Evolutionary conservation across 2,797 vertebrate genomes (phyloP).

Genomic region (Diplodus puntazzo): DNA sequence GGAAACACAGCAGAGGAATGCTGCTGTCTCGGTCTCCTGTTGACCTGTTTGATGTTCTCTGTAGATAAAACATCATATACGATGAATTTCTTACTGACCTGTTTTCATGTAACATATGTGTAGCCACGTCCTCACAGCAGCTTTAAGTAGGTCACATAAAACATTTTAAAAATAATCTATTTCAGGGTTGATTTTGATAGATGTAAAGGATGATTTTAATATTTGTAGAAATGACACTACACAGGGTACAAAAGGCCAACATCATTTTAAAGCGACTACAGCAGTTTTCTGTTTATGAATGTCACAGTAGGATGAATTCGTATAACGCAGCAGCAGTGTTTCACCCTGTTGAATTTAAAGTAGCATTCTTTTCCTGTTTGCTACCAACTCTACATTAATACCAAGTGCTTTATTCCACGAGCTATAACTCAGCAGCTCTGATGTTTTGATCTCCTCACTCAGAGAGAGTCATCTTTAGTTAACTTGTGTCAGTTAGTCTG

Average conservation of each 20-base stretch:
- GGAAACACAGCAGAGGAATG: constrained; percentile 26
- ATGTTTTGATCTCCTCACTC: constrained; percentile 4
- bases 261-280: neutral
- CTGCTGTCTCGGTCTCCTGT: constrained; percentile 23
- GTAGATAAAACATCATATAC: neutral
- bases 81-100: neutral
- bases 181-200: constrained; percentile 11
- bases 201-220: neutral
- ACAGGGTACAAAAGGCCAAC: neutral
- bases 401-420: constrained; percentile 71
- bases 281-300: neutral
- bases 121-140: neutral
- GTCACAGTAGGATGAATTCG: neutral
- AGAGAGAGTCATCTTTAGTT: neutral
- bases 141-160: neutral
- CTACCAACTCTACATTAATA: constrained; percentile 33
- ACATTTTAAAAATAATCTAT: neutral
- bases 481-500: neutral
- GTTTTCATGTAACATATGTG: neutral
- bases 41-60: neutral
- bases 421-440: constrained; percentile 22
- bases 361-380: neutral
- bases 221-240: constrained; percentile 28
- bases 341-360: constrained; percentile 5
- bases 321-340: neutral